These are phyloP conservation scores for Artibeus jamaicensis DNA, from an alignment of 2,797 vertebrate genomes.

Conservation along the genomic window DNA sequence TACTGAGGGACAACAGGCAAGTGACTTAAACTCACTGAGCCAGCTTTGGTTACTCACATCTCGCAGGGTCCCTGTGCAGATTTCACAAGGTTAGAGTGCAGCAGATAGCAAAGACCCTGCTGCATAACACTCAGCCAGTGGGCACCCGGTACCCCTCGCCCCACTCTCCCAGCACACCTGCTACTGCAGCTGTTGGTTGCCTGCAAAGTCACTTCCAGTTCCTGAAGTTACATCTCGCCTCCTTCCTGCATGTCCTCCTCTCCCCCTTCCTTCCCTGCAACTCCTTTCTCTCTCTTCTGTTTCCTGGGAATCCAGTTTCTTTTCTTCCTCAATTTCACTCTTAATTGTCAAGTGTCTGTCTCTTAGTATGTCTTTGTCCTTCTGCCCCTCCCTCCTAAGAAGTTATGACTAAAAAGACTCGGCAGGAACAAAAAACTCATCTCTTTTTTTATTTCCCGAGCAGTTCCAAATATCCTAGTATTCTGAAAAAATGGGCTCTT, in stretches of 20 bases:
- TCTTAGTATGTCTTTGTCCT: background rate
- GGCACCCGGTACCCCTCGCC: rapidly evolving
- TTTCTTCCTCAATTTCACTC: background rate
- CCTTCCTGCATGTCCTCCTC: background rate
- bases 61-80: background rate
- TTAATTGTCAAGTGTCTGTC: background rate
- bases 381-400: background rate
- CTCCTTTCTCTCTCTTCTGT: background rate
- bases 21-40: background rate
- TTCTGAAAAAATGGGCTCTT: background rate
- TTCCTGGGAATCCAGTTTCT: background rate
- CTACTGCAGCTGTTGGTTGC: background rate
- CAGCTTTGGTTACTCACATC: background rate
- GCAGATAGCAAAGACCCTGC: background rate
- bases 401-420: background rate
- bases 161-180: background rate
- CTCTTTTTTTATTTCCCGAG: background rate
- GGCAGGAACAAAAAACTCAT: background rate
- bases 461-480: background rate
- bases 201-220: background rate
- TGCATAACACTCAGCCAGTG: background rate
- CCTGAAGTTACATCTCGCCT: background rate
- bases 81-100: background rate
- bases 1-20: background rate
- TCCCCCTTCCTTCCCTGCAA: background rate